Evolutionary conservation across 2,113 vertebrate genomes (phyloP), one percentile per base, ranked within the genome.

Genomic region (Capreolus pygargus): DNA sequence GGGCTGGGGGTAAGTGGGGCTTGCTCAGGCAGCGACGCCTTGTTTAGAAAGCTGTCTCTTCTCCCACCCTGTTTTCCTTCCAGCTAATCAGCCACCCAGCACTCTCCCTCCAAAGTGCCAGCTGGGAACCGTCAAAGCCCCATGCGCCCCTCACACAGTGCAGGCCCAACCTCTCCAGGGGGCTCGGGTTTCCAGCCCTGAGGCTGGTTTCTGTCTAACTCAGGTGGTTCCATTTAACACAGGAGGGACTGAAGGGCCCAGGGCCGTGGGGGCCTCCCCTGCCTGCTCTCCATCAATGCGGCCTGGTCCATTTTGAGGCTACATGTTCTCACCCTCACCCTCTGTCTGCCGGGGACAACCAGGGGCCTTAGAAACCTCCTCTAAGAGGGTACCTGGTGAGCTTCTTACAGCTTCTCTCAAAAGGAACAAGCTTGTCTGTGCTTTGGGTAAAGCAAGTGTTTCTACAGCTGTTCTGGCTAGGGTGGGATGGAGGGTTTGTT

Each of bases 21-120:
- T 3, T 11, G 3, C 33, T 70, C 67, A 5, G 45, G 61, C 95
- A 1, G 47, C n/a, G 64, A 45, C 4, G 2, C 36, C 14, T 60
- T 67, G 91, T 97, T 94, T 95, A 94, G 19, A 52, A 54, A 89
- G 58, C 92, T 58, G 95, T 79, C 86, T 61, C 55, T 55, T 39
- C 61, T 84, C 54, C 21, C n/a, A 70, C 78, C 1, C 95, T 96
- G 94, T 10, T 95, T 87, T 89, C 45, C 57, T 47, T 97, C 91
- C 78, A 91, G 13, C 85, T 43, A 52, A 83, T 79, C 95, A 67
- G 39, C 95, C 97, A n/a, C 92, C 89, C 91, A 0, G 81, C 7
- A 36, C 16, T 4, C 23, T 50, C 28, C 28, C 83, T 57, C 54
- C 28, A 12, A 17, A 14, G 33, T 1, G n/a, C 27, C 45, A 7